phyloP scores from a whole-genome alignment of 2,797 vertebrate species.

The Coendou prehensilis region DNA sequence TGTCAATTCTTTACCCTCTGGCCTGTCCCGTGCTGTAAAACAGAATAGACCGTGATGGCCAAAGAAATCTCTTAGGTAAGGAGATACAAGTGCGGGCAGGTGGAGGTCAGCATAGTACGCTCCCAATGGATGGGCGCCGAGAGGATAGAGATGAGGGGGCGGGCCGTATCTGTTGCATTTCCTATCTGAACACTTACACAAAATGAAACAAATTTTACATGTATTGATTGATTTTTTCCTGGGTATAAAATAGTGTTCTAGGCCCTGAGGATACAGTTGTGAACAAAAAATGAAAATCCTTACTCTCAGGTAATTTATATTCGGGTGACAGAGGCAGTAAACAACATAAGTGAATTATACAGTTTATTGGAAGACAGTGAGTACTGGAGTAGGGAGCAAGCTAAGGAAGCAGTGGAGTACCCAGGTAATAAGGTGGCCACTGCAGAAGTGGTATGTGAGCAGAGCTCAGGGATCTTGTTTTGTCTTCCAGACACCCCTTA shows the following conservation, averaged over 20 bases:
- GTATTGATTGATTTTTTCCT: slow-evolving; percentile 37
- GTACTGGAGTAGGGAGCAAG: background rate
- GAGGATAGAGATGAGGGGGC: background rate
- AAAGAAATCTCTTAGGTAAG: slow-evolving; percentile 31
- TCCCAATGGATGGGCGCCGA: background rate
- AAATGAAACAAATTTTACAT: slow-evolving; percentile 46
- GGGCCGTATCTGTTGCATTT: background rate
- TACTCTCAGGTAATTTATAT: slow-evolving; percentile 56
- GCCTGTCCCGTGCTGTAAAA: background rate
- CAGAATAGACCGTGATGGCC: background rate
- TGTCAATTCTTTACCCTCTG: slow-evolving; percentile 45
- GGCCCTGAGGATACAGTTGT: slow-evolving; percentile 24
- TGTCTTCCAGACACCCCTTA: background rate
- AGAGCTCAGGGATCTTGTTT: slow-evolving; percentile 26
- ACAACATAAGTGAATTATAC: background rate
- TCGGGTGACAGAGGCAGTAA: slow-evolving; percentile 44
- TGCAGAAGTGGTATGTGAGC: background rate
- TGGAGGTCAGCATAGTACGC: background rate
- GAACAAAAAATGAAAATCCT: slow-evolving; percentile 49
- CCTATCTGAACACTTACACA: slow-evolving; percentile 30
- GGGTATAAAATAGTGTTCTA: slow-evolving; percentile 6
- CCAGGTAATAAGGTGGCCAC: slow-evolving; percentile 4
- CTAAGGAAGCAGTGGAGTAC: background rate
- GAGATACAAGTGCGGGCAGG: background rate
- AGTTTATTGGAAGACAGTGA: background rate